Percentiles rank a stretch among this genome's conserved stretches.
phyloP scores from a whole-genome alignment of 1,140 invertebrate genomes.

The Calephelis nemesis region DNA sequence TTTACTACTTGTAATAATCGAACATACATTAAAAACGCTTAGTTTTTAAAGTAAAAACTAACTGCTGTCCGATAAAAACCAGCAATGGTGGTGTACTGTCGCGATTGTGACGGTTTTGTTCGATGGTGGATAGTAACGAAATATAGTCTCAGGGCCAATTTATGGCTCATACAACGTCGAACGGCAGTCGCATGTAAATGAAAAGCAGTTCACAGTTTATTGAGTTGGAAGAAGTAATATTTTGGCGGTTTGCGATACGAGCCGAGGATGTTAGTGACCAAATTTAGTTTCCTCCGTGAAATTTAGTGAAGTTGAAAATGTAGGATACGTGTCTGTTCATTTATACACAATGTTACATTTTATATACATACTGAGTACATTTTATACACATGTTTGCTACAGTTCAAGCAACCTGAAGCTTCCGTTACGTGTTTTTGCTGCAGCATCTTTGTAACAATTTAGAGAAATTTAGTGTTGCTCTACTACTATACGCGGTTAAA shows the following conservation, averaged over 20 bases:
- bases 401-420: background rate
- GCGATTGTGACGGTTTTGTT: background rate
- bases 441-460: background rate
- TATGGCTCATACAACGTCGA: conserved; percentile 41
- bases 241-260: conserved; percentile 21
- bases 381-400: background rate
- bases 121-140: conserved; percentile 26
- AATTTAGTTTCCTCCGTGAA: conserved; percentile 26
- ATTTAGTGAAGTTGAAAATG: background rate
- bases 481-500: too few species aligned
- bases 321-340: background rate
- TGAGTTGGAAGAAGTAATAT: conserved; percentile 39
- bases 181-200: conserved; percentile 41
- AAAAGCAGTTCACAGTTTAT: conserved; percentile 41
- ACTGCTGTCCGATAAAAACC: background rate
- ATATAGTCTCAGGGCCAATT: conserved; percentile 40
- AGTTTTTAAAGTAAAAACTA: background rate
- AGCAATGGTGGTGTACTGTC: conserved; percentile 25
- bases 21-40: background rate
- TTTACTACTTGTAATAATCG: too few species aligned
- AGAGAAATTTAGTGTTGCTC: too few species aligned
- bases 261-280: conserved; percentile 20
- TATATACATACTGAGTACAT: too few species aligned
- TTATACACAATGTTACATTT: too few species aligned
- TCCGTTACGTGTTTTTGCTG: background rate